Conservation (phyloP, 2,888 invertebrate species). For the Pheosia tremula region DNA sequence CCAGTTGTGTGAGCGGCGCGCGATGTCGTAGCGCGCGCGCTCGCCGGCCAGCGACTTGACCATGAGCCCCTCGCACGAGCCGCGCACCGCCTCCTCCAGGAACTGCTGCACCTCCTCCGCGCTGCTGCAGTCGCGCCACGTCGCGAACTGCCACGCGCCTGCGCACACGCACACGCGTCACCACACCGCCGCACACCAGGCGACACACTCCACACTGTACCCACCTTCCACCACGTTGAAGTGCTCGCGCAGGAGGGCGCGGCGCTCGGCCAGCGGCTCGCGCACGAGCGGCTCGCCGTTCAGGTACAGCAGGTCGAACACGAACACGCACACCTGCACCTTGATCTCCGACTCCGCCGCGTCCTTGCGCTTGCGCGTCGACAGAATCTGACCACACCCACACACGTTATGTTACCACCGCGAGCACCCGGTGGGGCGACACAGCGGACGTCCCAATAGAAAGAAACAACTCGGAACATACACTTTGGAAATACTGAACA, state of each 20-base stretch:
- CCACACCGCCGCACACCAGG: neutral
- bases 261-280: slow-evolving; percentile 89
- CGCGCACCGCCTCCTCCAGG: slow-evolving; percentile 95
- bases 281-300: slow-evolving; percentile 94
- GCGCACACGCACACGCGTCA: slow-evolving; percentile 6
- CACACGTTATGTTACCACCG: neutral
- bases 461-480: no score
- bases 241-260: slow-evolving; percentile 88
- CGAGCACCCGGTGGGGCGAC: no score
- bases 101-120: slow-evolving; percentile 97
- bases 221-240: slow-evolving; percentile 88
- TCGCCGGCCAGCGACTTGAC: slow-evolving; percentile 94
- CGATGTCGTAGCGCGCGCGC: slow-evolving; percentile 98
- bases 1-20: slow-evolving; percentile 97
- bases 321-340: slow-evolving; percentile 96
- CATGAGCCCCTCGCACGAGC: slow-evolving; percentile 99
- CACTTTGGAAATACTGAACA: no score
- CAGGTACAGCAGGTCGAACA: slow-evolving; percentile 97
- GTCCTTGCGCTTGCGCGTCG: slow-evolving; percentile 97
- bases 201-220: no score
- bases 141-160: slow-evolving; percentile 95
- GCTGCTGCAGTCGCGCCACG: slow-evolving; percentile 90
- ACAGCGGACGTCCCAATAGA: no score
- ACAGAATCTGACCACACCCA: slow-evolving; percentile 85
- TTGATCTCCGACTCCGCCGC: slow-evolving; percentile 77